Evolutionary conservation across 2,797 vertebrate genomes (phyloP).

Genomic region (Sebastes miniatus): DNA sequence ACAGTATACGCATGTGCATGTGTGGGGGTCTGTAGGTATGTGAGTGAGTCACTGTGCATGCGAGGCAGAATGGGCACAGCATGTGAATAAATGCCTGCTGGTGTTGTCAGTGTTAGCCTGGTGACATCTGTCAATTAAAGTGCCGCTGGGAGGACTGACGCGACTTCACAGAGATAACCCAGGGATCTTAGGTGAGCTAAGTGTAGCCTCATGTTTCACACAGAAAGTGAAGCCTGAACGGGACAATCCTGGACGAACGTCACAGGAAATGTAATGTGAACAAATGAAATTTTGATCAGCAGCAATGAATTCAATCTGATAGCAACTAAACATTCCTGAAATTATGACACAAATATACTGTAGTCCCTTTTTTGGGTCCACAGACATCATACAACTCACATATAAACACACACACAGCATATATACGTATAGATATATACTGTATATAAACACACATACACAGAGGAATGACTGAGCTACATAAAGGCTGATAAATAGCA

Average conservation of each 20-base stretch:
- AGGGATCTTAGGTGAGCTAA: constrained; percentile 20
- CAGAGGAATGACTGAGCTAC: constrained; percentile 54
- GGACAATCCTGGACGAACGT: constrained; percentile 21
- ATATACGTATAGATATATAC: neutral
- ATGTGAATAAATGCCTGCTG: constrained; percentile 35
- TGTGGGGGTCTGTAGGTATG: neutral
- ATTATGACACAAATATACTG: neutral
- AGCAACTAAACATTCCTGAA: constrained; percentile 30
- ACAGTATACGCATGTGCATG: neutral
- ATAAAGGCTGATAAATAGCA: constrained; percentile 57
- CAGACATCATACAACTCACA: constrained; percentile 26
- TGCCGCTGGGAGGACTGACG: constrained; percentile 9
- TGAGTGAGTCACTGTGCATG: constrained; percentile 25
- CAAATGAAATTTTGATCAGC: constrained; percentile 9
- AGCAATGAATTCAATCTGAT: constrained; percentile 23
- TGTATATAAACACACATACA: constrained; percentile 32
- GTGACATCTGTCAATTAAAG: constrained; percentile 43
- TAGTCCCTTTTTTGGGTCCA: neutral
- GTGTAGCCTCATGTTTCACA: constrained; percentile 29
- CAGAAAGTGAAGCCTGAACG: constrained; percentile 17
- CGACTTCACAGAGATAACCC: constrained; percentile 31
- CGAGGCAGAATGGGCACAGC: constrained; percentile 18
- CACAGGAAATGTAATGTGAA: constrained; percentile 8
- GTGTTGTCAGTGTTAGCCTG: constrained; percentile 39
- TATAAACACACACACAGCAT: constrained; percentile 22